Percentiles rank a stretch among this genome's conserved stretches.
phyloP scores from a whole-genome alignment of 2,888 invertebrate species.

The Ephialtes manifestator region DNA sequence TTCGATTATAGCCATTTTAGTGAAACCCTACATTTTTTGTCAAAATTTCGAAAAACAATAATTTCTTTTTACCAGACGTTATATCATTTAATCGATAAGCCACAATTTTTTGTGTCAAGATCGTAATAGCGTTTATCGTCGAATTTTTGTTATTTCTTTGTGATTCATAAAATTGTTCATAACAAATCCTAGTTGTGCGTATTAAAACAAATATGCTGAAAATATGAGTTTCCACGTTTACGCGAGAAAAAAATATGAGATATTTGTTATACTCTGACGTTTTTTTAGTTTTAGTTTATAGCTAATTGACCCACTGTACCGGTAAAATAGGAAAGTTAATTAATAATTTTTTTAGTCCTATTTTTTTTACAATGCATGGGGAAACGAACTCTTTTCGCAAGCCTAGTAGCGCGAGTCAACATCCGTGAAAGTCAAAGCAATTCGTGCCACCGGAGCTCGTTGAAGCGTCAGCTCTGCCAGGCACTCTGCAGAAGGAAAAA shows the following conservation, averaged over 20 bases:
- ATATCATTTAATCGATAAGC: background rate
- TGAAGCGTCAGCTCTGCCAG: background rate
- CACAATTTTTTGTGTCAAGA: background rate
- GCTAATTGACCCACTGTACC: background rate
- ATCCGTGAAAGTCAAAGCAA: constrained; percentile 44
- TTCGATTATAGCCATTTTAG: too few relatives aligned
- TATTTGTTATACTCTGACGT: background rate
- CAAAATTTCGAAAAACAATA: too few relatives aligned
- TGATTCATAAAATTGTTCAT: too few relatives aligned
- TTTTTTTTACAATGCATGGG: constrained; percentile 19
- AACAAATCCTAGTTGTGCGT: too few relatives aligned
- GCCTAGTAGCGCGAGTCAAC: constrained; percentile 13
- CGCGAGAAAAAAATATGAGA: background rate
- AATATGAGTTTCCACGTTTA: too few relatives aligned
- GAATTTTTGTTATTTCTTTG: too few relatives aligned
- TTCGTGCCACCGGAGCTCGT: constrained; percentile 38
- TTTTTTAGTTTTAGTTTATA: background rate
- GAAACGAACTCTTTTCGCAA: constrained; percentile 20
- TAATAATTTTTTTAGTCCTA: background rate
- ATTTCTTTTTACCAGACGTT: too few relatives aligned
- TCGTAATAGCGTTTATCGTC: background rate
- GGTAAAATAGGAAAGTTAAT: background rate
- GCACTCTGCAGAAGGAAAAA: constrained; percentile 30
- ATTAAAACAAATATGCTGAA: background rate
- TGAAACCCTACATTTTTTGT: too few relatives aligned